Evolutionary conservation across 2,888 invertebrate genomes (phyloP).

Genomic region (Drymonia ruficornis): DNA sequence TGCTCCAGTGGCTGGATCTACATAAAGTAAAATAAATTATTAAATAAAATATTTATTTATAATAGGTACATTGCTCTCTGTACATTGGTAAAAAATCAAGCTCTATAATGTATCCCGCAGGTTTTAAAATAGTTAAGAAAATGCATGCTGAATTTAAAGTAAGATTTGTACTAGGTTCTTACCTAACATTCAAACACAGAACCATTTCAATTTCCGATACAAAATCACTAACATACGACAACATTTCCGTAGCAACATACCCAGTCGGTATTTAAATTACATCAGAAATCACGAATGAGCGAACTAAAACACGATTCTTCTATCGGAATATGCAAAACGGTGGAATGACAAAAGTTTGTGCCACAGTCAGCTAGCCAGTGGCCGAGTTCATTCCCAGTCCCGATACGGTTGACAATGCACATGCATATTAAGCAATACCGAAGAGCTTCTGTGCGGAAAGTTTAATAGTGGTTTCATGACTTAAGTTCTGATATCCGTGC

Average conservation of each 20-base stretch:
- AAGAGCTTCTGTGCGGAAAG: constrained; percentile 71
- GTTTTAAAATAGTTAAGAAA: neutral
- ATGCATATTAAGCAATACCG: constrained; percentile 78
- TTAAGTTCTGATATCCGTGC: constrained; percentile 67
- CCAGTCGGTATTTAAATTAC: constrained; percentile 39
- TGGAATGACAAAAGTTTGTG: constrained; percentile 70
- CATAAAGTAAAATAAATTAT: too few species aligned
- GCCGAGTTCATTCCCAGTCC: constrained; percentile 68
- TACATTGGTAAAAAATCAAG: too few species aligned
- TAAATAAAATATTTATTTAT: too few species aligned
- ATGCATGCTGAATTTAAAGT: neutral
- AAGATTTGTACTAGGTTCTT: neutral
- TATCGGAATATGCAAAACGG: constrained; percentile 57
- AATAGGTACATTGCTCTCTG: too few species aligned
- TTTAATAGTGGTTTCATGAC: constrained; percentile 65
- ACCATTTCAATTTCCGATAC: constrained; percentile 51
- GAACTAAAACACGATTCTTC: constrained; percentile 43
- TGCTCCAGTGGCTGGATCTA: too few species aligned
- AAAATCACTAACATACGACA: constrained; percentile 36
- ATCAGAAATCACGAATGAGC: constrained; percentile 39
- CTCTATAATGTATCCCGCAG: too few species aligned
- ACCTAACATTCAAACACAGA: neutral
- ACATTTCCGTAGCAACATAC: constrained; percentile 39
- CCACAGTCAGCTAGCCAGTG: constrained; percentile 64
- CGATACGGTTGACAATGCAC: constrained; percentile 81